Conservation (phyloP, 1,140 invertebrate species). For the Cherax destructor region DNA sequence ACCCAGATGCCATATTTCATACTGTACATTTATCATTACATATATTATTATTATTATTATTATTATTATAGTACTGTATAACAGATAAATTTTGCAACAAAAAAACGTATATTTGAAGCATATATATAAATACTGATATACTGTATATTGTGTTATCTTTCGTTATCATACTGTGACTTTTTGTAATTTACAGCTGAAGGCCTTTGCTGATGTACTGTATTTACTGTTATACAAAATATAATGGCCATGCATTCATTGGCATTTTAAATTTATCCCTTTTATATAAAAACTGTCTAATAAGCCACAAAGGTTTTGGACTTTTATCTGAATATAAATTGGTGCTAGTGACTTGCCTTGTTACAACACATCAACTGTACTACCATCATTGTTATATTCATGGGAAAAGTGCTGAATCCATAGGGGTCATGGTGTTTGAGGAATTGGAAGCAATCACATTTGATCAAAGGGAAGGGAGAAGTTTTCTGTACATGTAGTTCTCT, state of each 20-base stretch:
- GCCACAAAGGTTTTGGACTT: too few relatives aligned
- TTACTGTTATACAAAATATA: slow-evolving; percentile 69
- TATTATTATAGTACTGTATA: slow-evolving; percentile 39
- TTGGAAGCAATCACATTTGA: too few relatives aligned
- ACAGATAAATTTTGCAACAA: slow-evolving; percentile 32
- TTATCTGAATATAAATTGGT: too few relatives aligned
- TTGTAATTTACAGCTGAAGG: slow-evolving; percentile 62
- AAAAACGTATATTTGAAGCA: slow-evolving; percentile 34
- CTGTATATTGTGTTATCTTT: slow-evolving; percentile 58
- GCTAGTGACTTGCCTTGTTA: too few relatives aligned
- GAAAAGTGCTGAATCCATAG: too few relatives aligned
- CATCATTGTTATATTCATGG: too few relatives aligned
- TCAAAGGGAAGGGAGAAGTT: too few relatives aligned
- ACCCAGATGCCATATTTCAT: slow-evolving; percentile 55
- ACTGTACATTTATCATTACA: slow-evolving; percentile 69
- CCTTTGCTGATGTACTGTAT: slow-evolving; percentile 58
- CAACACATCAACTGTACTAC: too few relatives aligned
- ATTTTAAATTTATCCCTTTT: background rate
- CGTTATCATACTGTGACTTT: slow-evolving; percentile 55
- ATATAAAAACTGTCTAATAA: too few relatives aligned
- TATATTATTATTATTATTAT: slow-evolving; percentile 50
- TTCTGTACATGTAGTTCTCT: too few relatives aligned
- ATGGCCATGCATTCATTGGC: slow-evolving; percentile 47
- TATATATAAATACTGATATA: slow-evolving; percentile 55
- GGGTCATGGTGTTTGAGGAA: too few relatives aligned